Conservation (phyloP, 2,797 vertebrate genomes). For the Sebastiscus tertius region DNA sequence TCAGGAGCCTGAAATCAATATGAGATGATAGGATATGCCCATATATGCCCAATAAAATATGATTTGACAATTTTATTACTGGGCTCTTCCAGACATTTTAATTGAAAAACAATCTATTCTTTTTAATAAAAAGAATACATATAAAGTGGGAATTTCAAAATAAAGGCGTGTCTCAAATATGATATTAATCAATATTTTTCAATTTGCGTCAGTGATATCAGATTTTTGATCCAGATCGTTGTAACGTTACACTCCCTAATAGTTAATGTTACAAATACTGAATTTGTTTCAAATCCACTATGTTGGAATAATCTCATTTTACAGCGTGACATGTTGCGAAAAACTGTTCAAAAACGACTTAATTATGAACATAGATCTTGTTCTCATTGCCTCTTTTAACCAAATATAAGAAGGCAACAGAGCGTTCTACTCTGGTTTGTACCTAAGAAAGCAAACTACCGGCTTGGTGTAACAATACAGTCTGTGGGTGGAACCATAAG, state of each 20-base stretch:
- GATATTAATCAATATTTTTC: too few species aligned
- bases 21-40: too few species aligned
- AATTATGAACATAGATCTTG: not conserved
- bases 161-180: too few species aligned
- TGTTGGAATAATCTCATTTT: not conserved
- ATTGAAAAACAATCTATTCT: too few species aligned
- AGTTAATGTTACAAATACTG: too few species aligned
- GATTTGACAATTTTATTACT: too few species aligned
- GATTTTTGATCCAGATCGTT: too few species aligned
- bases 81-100: too few species aligned
- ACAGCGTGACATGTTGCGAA: accelerated
- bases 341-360: not conserved
- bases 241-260: too few species aligned
- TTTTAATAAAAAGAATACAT: too few species aligned
- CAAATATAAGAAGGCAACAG: not conserved
- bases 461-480: not conserved
- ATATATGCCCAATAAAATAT: too few species aligned
- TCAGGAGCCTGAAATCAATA: accelerated
- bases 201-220: accelerated
- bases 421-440: not conserved
- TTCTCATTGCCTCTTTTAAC: not conserved
- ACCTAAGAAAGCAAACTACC: not conserved
- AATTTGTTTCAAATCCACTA: not conserved
- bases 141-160: too few species aligned
- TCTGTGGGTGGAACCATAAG: not conserved